Evolutionary conservation across 1,140 invertebrate genomes (phyloP), one percentile per base, ranked within the genome.

Genomic region (Plodia interpunctella): DNA sequence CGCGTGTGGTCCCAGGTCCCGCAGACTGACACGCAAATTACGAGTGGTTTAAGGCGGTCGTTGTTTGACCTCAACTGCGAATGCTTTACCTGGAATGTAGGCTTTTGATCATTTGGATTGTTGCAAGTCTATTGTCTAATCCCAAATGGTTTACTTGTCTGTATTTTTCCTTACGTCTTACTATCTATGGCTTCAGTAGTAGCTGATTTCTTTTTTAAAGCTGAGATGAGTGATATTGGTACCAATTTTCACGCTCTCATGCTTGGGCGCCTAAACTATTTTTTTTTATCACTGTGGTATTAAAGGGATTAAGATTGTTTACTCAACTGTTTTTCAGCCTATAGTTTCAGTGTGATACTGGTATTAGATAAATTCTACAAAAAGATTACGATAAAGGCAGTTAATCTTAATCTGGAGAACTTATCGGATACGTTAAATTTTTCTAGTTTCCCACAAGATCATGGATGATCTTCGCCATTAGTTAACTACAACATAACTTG

Each of bases 1-100:
- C 25, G 63, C 49, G 63, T 65, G 63, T 60, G 63, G 63, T 65
- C 63, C 63, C 58, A 57, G 49, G 49, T 25, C 35, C 30, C 17
- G 57, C 13, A 15, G 13, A 44, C 38, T 44, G 38, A 44, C 38
- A 44, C 38, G 38, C 15, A 44, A 44, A 44, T 44, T 15, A 44
- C 38, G 38, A 4, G 13, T 44, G 38, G 38, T 56, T 49, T 58
- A 51, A 15, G 38, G 38, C 15, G 38, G 13, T 44, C 38, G 38
- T 15, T 44, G 5, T 5, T 44, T 44, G 38, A 15, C 38, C n/a
- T 17, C 38, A 17, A 44, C 13, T 44, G 38, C 38, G n/a, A 44
- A 44, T 15, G 6, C 38, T 11, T 35, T 3, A 2, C 32, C 32
- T 3, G 21, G 21, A 25, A 35, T 35, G 32, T 9, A 11, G 9